Conservation (phyloP, 1,140 invertebrate species). For the Subanguina moxae region DNA sequence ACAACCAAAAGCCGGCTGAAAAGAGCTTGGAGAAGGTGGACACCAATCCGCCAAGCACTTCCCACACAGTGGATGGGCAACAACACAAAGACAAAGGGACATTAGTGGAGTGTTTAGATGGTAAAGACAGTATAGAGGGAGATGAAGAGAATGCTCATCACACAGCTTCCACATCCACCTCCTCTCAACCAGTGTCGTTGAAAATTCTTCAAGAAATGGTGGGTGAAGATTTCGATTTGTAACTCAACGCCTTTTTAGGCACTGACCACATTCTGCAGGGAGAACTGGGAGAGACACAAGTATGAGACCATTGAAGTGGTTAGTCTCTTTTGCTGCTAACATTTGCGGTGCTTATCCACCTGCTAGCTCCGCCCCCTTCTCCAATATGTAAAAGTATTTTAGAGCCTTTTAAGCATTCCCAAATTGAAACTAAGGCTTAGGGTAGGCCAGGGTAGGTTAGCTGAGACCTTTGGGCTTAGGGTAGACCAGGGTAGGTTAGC, state of each 20-base stretch:
- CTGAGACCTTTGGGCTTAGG: too few species aligned
- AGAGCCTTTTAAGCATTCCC: too few species aligned
- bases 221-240: not conserved
- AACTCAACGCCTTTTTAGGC: too few species aligned
- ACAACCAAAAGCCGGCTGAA: not conserved
- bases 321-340: too few species aligned
- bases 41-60: not conserved
- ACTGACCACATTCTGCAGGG: conserved; percentile 53
- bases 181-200: conserved; percentile 36
- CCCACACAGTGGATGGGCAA: not conserved
- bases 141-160: not conserved
- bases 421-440: too few species aligned
- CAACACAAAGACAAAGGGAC: not conserved
- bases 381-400: too few species aligned
- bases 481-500: too few species aligned
- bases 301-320: conserved; percentile 44
- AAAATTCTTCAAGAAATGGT: conserved; percentile 54
- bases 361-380: too few species aligned
- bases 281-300: conserved; percentile 50
- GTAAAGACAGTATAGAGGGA: not conserved
- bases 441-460: too few species aligned
- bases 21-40: not conserved
- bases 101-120: not conserved
- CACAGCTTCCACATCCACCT: conserved; percentile 11
- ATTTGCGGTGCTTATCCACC: too few species aligned